Evolutionary conservation across 2,797 vertebrate species (phyloP), one percentile per base, ranked within the genome.

Genomic region (Gymnocypris eckloni): DNA sequence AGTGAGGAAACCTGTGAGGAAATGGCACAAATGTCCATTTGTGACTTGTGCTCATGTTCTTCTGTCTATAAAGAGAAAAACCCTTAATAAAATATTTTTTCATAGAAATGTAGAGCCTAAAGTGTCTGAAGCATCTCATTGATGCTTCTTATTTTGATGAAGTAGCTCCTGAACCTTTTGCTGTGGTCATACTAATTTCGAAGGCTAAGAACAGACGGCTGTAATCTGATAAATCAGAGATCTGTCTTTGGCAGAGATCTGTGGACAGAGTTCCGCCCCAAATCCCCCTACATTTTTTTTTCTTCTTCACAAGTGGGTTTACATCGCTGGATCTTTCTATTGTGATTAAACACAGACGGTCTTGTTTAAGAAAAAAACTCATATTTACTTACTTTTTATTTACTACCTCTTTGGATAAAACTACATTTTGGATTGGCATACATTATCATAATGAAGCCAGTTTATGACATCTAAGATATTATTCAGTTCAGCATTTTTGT

Each of bases 221-320:
- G 25, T 67, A 83, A 87, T 87, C 67, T 33, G 37, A 77, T 54
- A 79, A 78, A 87, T 72, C 67, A 54, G 33, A 66, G 79, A 61
- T 84, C 8, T 50, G 33, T 50, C 61, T 67, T 76, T 69, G 54
- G 37, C 61, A 33, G 28, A 33, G 28, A 64, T 73, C 33, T 73
- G 54, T 61, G 54, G 75, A 79, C 18, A 79, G 7, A 84, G 48
- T 39, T 84, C 61, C 3, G 0, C 22, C 61, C 18, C 37, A 15
- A 56, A 84, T 33, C 33, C 45, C 37, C 25, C 50, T 84, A 39
- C 22, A 25, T 77, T 54, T 84, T 76, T 54, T 15, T 39, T 52
- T 84, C 54, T 45, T 48, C 25, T 50, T 81, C 48, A 61, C 43
- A 45, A 67, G 45, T 67, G 56, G 12, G 41, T 83, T 83, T 83